These are phyloP conservation scores for Platycercus adscitus DNA, from an alignment of 2,113 vertebrate genomes.

Conservation along the genomic window DNA sequence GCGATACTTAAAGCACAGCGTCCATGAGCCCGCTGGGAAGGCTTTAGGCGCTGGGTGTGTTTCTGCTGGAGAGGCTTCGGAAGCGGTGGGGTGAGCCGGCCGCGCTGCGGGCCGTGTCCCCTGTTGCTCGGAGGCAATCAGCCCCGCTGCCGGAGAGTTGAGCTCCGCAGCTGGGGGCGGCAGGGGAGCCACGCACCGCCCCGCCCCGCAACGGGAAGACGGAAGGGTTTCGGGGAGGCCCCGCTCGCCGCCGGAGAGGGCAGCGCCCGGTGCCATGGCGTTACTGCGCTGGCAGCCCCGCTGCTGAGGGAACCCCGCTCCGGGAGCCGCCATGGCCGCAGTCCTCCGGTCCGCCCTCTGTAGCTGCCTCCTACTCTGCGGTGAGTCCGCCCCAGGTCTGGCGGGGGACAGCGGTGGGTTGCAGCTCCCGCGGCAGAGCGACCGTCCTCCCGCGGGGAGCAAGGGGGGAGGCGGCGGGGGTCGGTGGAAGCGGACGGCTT, in stretches of 20 bases:
- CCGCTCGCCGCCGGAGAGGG: neutral
- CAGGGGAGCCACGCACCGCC: neutral
- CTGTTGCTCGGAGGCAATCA: neutral
- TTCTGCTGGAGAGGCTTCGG: neutral
- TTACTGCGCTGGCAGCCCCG: neutral
- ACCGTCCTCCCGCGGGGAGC: neutral
- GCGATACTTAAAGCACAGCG: rapidly evolving
- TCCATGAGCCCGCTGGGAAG: rapidly evolving
- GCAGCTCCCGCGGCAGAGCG: no score
- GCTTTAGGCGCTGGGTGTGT: neutral
- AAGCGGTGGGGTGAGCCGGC: rapidly evolving
- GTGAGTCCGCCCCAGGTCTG: neutral
- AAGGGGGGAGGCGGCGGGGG: no score
- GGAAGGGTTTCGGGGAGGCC: neutral
- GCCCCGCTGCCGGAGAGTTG: neutral
- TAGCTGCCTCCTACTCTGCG: neutral
- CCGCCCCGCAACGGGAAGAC: neutral
- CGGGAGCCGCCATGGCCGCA: neutral
- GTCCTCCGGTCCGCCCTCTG: neutral
- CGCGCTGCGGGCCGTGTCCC: neutral
- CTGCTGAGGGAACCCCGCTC: neutral
- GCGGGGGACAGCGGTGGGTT: neutral
- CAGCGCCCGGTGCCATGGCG: neutral
- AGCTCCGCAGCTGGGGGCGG: neutral
- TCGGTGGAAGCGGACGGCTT: neutral